Evolutionary conservation across 2,113 vertebrate genomes (phyloP), one percentile per base, ranked within the genome.

Genomic region (Eupsittula cactorum): DNA sequence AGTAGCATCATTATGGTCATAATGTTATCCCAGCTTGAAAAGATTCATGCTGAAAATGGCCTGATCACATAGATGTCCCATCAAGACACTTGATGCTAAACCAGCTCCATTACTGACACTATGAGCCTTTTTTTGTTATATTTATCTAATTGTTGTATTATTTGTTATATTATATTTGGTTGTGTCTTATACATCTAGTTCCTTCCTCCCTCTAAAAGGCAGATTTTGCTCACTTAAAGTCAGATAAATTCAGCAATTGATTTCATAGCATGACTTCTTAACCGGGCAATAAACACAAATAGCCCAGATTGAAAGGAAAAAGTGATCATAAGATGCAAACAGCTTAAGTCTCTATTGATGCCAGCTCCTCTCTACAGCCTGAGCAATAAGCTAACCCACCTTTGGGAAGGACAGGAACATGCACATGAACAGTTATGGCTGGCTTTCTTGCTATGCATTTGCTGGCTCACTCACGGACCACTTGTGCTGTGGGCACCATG

Each of bases 391-490:
- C 31, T 53, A 8, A 25, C 49, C 70, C 33, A 5, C 12, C 24
- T 49, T 50, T 3, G 4, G 37, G 37, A 76, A 79, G 93, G 70
- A 64, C 37, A 24, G 41, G 49, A 44, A 39, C 39, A 6, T 0
- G 2, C 25, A 20, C 15, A 16, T 4, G 15, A 60, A 4, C 50
- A 55, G 31, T 29, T 49, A 3, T 14, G n/a, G 70, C 50, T 47
- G 39, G 16, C 28, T 80, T 57, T 74, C 63, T 76, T 4, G 1
- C 21, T 10, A 21, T 31, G 2, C 4, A 0, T 10, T 53, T 2
- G 0, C 65, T 5, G 10, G 33, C 16, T 44, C 76, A 25, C 60
- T 65, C 73, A 28, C 0, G 24, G 44, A n/a, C 7, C 24, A 7
- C 24, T 42, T 9, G 19, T 39, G 67, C 4, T 31, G 31, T 10